Conservation (phyloP, 2,113 vertebrate species). For the Carassius gibelio region DNA sequence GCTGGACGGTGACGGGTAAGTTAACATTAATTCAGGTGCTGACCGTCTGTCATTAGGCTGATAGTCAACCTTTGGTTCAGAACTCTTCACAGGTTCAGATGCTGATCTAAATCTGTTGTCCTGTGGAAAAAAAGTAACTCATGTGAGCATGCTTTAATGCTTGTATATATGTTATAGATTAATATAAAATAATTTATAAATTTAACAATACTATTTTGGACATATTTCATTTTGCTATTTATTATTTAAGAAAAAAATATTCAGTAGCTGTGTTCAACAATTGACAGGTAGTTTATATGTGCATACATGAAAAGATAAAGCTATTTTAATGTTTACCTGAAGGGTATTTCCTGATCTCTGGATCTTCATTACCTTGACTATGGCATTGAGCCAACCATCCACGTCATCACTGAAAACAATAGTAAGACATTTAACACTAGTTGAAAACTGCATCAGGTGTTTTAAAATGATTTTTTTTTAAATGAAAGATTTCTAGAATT, state of each 20-base stretch:
- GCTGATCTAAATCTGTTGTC: too few species aligned
- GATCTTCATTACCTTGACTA: constrained; percentile 62
- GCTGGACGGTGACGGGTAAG: too few species aligned
- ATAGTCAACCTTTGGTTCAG: too few species aligned
- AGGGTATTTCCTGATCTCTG: neutral
- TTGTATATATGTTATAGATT: neutral
- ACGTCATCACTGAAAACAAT: constrained; percentile 59
- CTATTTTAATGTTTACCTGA: neutral
- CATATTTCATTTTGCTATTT: neutral
- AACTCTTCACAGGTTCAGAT: too few species aligned
- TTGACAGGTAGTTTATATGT: neutral
- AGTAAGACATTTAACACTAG: neutral
- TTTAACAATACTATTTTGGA: too few species aligned
- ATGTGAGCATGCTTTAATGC: too few species aligned
- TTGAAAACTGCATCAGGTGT: neutral
- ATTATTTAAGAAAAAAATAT: neutral
- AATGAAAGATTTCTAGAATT: neutral
- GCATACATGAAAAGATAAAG: neutral
- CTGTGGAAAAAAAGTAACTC: too few species aligned
- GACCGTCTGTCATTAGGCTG: too few species aligned
- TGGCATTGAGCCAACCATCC: constrained; percentile 65
- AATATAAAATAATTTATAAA: too few species aligned
- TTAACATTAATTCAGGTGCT: too few species aligned
- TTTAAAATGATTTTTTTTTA: neutral
- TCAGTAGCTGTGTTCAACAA: neutral